These are phyloP conservation scores for Colius striatus DNA, from an alignment of 2,113 vertebrate species.

Conservation along the genomic window DNA sequence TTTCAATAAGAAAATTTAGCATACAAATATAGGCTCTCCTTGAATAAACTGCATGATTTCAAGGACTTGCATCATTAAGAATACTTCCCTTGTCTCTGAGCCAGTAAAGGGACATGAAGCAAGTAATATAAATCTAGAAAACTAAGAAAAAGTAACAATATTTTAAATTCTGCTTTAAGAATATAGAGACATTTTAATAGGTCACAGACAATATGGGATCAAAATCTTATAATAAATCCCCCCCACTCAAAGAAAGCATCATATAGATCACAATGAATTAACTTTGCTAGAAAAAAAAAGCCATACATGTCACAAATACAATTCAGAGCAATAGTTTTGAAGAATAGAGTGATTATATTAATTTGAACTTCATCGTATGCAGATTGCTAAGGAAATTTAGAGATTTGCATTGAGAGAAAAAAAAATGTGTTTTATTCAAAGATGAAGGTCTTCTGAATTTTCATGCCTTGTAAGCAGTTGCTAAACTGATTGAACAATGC, in stretches of 20 bases:
- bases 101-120: background rate
- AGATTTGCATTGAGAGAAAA: background rate
- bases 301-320: background rate
- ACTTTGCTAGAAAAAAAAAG: background rate
- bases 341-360: background rate
- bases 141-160: background rate
- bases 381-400: background rate
- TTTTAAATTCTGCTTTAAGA: background rate
- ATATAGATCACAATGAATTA: background rate
- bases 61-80: background rate
- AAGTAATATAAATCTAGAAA: background rate
- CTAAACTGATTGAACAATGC: background rate
- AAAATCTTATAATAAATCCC: background rate
- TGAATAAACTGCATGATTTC: background rate
- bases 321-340: background rate
- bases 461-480: background rate
- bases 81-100: background rate
- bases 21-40: background rate
- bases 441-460: background rate
- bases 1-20: background rate
- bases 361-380: background rate
- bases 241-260: background rate
- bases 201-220: background rate
- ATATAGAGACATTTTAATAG: background rate
- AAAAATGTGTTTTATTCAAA: background rate